phyloP scores from a whole-genome alignment of 2,113 vertebrate species.

The Etheostoma spectabile region DNA sequence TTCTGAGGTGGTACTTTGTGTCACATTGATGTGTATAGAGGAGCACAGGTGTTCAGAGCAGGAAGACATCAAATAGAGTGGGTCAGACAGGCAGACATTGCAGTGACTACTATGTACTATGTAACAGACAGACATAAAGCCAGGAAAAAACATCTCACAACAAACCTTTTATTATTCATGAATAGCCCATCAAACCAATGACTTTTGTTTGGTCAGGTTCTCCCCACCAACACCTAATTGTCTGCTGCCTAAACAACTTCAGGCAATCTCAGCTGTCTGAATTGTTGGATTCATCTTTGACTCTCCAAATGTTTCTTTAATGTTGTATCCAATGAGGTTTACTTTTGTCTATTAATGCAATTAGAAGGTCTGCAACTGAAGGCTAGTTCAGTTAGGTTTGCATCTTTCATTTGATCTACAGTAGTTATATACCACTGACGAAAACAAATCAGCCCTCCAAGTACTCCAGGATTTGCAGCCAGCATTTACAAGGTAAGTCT shows the following conservation, averaged over 20 bases:
- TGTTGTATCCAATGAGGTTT: not conserved
- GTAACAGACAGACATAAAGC: not conserved
- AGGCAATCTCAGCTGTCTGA: not conserved
- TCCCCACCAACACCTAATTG: constrained; percentile 61
- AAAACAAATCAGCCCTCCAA: not conserved
- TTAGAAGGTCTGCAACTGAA: not conserved
- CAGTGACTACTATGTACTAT: not conserved
- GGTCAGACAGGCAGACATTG: not conserved
- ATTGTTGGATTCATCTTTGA: not conserved
- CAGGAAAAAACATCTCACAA: not conserved
- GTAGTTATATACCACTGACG: not conserved
- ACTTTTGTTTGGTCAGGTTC: constrained; percentile 53
- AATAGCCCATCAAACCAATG: constrained; percentile 49
- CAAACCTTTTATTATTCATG: constrained; percentile 32
- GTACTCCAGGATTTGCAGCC: too few relatives aligned
- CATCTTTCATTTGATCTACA: not conserved
- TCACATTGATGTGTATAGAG: not conserved
- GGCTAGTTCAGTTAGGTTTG: not conserved
- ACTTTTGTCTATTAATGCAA: not conserved
- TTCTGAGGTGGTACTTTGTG: not conserved
- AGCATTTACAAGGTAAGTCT: too few relatives aligned
- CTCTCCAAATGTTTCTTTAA: not conserved
- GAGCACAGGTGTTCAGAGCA: not conserved
- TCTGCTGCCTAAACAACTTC: constrained; percentile 42
- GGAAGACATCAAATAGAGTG: not conserved